phyloP scores from a whole-genome alignment of 2,113 vertebrate genomes.

The Dicrurus megarhynchus region DNA sequence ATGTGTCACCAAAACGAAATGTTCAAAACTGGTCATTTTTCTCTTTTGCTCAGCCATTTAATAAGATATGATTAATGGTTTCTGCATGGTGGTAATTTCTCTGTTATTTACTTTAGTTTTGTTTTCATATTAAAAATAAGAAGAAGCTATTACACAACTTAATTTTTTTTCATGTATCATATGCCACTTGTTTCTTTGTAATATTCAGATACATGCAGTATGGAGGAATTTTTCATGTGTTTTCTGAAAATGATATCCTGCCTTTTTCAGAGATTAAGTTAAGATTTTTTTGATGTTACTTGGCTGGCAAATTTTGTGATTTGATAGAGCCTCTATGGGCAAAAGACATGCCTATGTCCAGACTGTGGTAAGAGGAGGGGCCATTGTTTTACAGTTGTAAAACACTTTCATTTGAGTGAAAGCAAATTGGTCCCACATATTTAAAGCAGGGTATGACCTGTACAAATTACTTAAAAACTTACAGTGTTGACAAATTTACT shows the following conservation, averaged over 20 bases:
- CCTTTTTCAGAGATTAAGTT: neutral
- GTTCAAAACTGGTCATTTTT: neutral
- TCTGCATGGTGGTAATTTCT: neutral
- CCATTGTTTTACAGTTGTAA: neutral
- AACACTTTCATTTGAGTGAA: neutral
- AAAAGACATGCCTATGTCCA: neutral
- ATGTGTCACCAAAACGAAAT: neutral
- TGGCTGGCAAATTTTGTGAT: neutral
- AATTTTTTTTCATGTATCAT: neutral
- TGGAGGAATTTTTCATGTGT: neutral
- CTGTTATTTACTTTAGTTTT: neutral
- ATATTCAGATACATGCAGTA: neutral
- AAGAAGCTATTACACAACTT: neutral
- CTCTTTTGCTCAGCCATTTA: neutral
- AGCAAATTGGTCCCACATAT: neutral
- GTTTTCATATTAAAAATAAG: neutral
- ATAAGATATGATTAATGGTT: neutral
- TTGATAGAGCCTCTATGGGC: neutral
- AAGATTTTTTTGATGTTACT: neutral
- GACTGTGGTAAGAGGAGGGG: neutral
- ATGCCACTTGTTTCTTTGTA: neutral
- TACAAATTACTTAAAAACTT: neutral
- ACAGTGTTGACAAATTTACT: neutral
- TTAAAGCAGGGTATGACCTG: neutral
- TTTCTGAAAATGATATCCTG: neutral